A percentile compares a stretch with the other conserved stretches of the same genome.
Conservation (phyloP, 2,113 vertebrate genomes). For the Romanogobio albipinnatus region DNA sequence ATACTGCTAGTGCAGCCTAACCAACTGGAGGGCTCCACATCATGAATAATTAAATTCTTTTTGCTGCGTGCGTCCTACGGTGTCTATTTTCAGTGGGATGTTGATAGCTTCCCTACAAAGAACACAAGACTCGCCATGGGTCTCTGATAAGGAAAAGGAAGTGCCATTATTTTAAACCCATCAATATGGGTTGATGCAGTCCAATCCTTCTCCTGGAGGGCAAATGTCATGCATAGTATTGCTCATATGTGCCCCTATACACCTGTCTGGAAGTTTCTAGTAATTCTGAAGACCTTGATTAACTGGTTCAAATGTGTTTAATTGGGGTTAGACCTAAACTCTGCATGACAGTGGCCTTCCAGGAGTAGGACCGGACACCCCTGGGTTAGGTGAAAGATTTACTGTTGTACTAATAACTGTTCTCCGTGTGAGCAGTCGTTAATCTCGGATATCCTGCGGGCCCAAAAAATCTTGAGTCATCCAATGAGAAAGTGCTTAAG, state of each 20-base stretch:
- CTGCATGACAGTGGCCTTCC: neutral
- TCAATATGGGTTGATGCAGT: neutral
- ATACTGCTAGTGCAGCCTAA: slow-evolving; percentile 44
- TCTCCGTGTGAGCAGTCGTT: slow-evolving; percentile 57
- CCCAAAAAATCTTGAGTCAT: slow-evolving; percentile 59
- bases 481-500: slow-evolving; percentile 62
- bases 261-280: neutral
- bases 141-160: neutral
- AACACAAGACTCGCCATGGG: slow-evolving; percentile 21
- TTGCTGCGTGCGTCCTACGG: slow-evolving; percentile 58
- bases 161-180: neutral
- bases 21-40: slow-evolving; percentile 57
- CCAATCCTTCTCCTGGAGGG: neutral
- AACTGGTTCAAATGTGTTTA: neutral
- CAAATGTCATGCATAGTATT: neutral
- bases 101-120: slow-evolving; percentile 53
- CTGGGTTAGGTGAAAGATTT: slow-evolving; percentile 15
- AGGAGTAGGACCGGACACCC: neutral
- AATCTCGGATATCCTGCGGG: slow-evolving; percentile 63
- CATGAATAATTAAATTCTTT: slow-evolving; percentile 75
- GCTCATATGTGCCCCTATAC: neutral
- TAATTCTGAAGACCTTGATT: neutral
- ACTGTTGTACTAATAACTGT: slow-evolving; percentile 56
- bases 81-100: slow-evolving; percentile 71
- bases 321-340: neutral